These are phyloP conservation scores for Metopia argyrocephala DNA, from an alignment of 2,888 invertebrate genomes.

Conservation along the genomic window DNA sequence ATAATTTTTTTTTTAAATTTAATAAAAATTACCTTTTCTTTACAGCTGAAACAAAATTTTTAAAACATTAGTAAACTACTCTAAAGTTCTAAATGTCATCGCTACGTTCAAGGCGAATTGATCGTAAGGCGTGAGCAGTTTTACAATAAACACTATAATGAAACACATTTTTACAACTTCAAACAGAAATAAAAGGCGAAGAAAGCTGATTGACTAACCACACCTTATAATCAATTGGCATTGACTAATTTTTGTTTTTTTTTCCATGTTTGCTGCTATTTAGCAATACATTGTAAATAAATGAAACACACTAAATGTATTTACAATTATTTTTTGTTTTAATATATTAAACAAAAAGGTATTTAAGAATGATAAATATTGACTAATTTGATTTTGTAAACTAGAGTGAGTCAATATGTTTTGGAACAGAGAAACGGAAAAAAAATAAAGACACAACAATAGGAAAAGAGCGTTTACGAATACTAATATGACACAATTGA, in stretches of 20 bases:
- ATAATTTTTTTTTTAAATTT: neutral
- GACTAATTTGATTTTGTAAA: constrained; percentile 25
- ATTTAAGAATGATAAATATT: constrained; percentile 32
- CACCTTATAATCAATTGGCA: too few relatives aligned
- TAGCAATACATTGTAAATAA: constrained; percentile 36
- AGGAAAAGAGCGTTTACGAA: constrained; percentile 46
- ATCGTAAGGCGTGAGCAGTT: neutral
- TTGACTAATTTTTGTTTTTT: too few relatives aligned
- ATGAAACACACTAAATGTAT: constrained; percentile 52
- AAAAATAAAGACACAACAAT: constrained; percentile 7
- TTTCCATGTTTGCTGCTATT: constrained; percentile 30
- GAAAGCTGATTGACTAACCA: too few relatives aligned
- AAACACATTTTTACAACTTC: too few relatives aligned
- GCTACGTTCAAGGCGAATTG: constrained; percentile 33
- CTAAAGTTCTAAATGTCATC: constrained; percentile 53
- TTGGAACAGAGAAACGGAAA: constrained; percentile 31
- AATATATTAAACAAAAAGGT: constrained; percentile 11
- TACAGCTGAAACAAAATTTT: neutral
- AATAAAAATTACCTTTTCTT: neutral
- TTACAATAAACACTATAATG: neutral
- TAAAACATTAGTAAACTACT: neutral
- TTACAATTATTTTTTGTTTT: constrained; percentile 25
- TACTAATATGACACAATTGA: constrained; percentile 27
- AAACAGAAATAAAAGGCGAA: too few relatives aligned
- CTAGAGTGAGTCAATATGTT: constrained; percentile 21